These are phyloP conservation scores for Apamea anceps DNA, from an alignment of 2,888 invertebrate genomes.

Conservation along the genomic window DNA sequence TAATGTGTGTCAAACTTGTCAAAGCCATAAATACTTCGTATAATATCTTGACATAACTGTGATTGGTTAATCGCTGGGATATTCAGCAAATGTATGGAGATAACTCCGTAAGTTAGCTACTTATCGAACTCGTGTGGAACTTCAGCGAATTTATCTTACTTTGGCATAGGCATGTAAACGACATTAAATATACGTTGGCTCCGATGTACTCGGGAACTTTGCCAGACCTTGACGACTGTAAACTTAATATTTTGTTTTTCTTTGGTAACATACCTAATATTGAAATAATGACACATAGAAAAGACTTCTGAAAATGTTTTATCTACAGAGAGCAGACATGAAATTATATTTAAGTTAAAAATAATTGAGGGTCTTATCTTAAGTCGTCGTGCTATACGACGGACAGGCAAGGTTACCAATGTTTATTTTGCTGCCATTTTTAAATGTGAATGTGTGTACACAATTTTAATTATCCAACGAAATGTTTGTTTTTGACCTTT, in stretches of 20 bases:
- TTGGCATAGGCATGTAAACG: constrained; percentile 69
- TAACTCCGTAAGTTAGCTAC: constrained; percentile 71
- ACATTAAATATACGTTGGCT: constrained; percentile 64
- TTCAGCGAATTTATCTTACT: constrained; percentile 71
- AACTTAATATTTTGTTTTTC: constrained; percentile 49
- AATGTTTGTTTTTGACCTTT: constrained; percentile 67
- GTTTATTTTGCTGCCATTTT: constrained; percentile 77
- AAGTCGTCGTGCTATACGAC: constrained; percentile 67
- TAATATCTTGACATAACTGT: constrained; percentile 58
- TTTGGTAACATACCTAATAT: constrained; percentile 34
- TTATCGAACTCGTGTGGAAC: constrained; percentile 72
- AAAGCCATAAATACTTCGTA: constrained; percentile 59
- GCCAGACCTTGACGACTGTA: constrained; percentile 50
- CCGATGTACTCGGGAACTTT: constrained; percentile 51
- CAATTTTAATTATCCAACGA: constrained; percentile 76
- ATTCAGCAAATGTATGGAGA: constrained; percentile 69
- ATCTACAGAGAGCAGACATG: not conserved
- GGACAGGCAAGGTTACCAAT: constrained; percentile 68
- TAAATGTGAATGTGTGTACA: constrained; percentile 73
- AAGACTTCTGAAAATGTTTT: not conserved
- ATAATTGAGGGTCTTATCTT: constrained; percentile 31
- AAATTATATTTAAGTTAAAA: not conserved
- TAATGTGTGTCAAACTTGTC: constrained; percentile 62
- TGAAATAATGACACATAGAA: constrained; percentile 19
- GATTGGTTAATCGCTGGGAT: constrained; percentile 69